These are phyloP conservation scores for Porphyrio hochstetteri DNA, from an alignment of 2,113 vertebrate species.

Conservation along the genomic window DNA sequence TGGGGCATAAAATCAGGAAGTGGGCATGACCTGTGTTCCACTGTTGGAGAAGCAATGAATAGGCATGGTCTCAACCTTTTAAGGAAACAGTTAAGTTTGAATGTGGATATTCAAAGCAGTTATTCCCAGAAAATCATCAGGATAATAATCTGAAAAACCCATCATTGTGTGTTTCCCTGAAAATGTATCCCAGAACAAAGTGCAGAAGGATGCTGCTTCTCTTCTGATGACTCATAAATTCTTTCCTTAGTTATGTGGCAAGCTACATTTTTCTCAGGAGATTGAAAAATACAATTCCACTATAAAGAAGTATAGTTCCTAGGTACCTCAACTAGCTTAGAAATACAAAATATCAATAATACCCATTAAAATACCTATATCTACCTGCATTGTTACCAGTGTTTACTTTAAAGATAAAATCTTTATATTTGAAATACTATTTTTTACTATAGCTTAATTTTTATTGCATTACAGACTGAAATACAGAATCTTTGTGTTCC, in stretches of 20 bases:
- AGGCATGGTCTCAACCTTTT: not conserved
- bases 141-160: not conserved
- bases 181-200: not conserved
- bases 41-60: not conserved
- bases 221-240: not conserved
- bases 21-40: not conserved
- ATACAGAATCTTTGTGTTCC: not conserved
- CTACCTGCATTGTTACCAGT: not conserved
- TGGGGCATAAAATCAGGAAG: not conserved
- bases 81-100: not conserved
- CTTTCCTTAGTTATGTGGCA: constrained; percentile 22
- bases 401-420: not conserved
- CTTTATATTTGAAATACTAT: not conserved
- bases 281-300: not conserved
- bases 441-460: not conserved
- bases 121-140: not conserved
- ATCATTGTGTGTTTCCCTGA: not conserved
- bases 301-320: not conserved
- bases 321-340: not conserved
- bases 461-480: not conserved
- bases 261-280: not conserved
- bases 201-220: not conserved
- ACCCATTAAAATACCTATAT: not conserved
- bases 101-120: not conserved
- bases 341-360: not conserved